Percentiles rank a stretch among this genome's conserved stretches.
These are phyloP conservation scores for Caerostris darwini DNA, from an alignment of 1,140 invertebrate species.

Conservation along the genomic window DNA sequence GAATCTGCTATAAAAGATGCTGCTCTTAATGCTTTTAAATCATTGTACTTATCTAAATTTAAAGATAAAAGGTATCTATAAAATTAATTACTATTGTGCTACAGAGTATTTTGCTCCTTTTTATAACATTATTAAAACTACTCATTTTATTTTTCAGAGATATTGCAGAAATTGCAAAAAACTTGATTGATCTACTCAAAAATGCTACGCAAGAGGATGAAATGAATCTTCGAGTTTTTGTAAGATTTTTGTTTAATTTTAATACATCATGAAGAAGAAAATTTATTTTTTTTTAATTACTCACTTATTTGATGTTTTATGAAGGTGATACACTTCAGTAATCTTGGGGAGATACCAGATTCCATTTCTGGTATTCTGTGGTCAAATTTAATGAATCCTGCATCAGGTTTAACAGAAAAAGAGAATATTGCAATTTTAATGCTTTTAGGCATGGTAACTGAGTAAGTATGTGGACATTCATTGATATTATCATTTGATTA, in stretches of 20 bases:
- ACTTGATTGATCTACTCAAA: constrained; percentile 35
- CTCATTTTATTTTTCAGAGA: background rate
- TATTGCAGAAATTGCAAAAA: constrained; percentile 45
- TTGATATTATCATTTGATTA: too few species aligned
- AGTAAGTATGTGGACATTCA: constrained; percentile 6
- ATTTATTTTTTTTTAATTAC: background rate
- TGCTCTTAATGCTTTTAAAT: constrained; percentile 85
- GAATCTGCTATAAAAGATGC: constrained; percentile 86
- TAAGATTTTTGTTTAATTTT: constrained; percentile 21
- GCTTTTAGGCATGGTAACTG: constrained; percentile 47
- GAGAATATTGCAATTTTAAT: constrained; percentile 52
- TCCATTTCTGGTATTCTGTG: constrained; percentile 48
- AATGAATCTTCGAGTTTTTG: constrained; percentile 49
- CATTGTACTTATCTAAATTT: constrained; percentile 84
- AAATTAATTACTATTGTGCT: background rate
- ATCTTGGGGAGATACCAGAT: constrained; percentile 28
- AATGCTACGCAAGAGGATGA: constrained; percentile 52
- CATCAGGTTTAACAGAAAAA: constrained; percentile 18
- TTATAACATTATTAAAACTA: background rate
- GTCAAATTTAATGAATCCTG: constrained; percentile 38
- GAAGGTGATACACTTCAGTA: constrained; percentile 55
- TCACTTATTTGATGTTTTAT: background rate
- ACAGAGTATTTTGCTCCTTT: background rate
- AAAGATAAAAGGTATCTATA: constrained; percentile 9
- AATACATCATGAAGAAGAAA: background rate